A percentile compares a stretch with the other conserved stretches of the same genome.
These are phyloP conservation scores for Troilus luridus DNA, from an alignment of 2,888 invertebrate genomes.

Conservation along the genomic window DNA sequence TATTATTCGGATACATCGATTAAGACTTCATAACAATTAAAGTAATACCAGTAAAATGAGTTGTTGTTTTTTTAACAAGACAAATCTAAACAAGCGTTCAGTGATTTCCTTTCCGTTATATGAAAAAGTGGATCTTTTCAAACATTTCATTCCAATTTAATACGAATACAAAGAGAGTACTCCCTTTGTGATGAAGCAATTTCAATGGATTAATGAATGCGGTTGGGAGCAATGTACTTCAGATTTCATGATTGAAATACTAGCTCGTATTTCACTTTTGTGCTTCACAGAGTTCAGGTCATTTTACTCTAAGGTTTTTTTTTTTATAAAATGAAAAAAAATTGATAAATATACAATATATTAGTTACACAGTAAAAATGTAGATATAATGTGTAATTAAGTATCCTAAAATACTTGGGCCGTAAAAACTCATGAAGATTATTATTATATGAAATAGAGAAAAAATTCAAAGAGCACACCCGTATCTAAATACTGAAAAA, in stretches of 20 bases:
- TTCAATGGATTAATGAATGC: constrained; percentile 16
- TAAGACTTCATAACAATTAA: not conserved
- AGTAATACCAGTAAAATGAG: not conserved
- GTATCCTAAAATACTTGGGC: too few species aligned
- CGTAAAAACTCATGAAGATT: too few species aligned
- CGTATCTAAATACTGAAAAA: too few species aligned
- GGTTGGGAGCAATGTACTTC: not conserved
- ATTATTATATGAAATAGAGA: too few species aligned
- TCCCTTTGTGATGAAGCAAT: constrained; percentile 1
- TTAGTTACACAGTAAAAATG: too few species aligned
- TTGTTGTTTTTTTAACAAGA: not conserved
- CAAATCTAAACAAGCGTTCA: not conserved
- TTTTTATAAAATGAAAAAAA: not conserved
- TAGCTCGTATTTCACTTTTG: not conserved
- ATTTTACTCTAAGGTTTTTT: not conserved
- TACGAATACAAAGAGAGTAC: constrained; percentile 1
- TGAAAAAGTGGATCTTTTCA: constrained; percentile 2
- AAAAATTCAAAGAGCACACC: too few species aligned
- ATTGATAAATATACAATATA: too few species aligned
- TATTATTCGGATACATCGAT: not conserved
- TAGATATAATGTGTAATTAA: too few species aligned
- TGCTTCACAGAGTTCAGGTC: not conserved
- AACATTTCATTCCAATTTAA: constrained; percentile 7
- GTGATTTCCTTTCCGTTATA: not conserved
- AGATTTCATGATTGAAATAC: constrained; percentile 24